phyloP scores from a whole-genome alignment of 2,888 invertebrate species.

The Loripinus fragilis region DNA sequence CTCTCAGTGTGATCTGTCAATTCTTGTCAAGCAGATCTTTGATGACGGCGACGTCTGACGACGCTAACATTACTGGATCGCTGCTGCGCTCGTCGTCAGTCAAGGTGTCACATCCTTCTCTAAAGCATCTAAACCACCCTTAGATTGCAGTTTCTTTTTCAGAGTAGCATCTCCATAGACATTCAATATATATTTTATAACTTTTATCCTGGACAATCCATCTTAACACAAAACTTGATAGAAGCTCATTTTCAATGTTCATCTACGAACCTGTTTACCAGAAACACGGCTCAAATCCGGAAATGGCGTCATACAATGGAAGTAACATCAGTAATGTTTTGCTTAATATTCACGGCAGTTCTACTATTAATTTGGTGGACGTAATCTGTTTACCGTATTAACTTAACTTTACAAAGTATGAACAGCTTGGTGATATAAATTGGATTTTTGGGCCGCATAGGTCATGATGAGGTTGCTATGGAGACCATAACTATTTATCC shows the following conservation, averaged over 20 bases:
- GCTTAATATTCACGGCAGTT: constrained; percentile 6
- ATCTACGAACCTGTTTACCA: constrained; percentile 6
- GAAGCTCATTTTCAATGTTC: constrained; percentile 5
- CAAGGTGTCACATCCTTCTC: background rate
- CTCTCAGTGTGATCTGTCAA: constrained; percentile 8
- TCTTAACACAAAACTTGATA: constrained; percentile 8
- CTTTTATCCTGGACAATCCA: constrained; percentile 16
- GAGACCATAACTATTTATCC: too few species aligned
- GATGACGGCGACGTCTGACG: background rate
- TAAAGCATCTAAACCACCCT: background rate
- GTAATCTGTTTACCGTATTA: background rate
- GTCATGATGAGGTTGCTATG: background rate
- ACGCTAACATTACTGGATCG: background rate
- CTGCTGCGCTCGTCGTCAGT: constrained; percentile 11
- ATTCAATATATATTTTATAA: background rate
- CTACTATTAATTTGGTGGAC: constrained; percentile 12
- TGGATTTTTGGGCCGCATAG: too few species aligned
- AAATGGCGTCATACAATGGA: constrained; percentile 6
- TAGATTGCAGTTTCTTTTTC: constrained; percentile 11
- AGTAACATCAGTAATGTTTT: too few species aligned
- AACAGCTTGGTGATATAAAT: too few species aligned
- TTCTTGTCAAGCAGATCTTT: constrained; percentile 16
- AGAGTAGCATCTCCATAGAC: constrained; percentile 13
- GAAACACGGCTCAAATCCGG: constrained; percentile 5
- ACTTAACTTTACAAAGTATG: too few species aligned